Evolutionary conservation across 1,140 invertebrate species (phyloP).

Genomic region (Aleiodes sp.): DNA sequence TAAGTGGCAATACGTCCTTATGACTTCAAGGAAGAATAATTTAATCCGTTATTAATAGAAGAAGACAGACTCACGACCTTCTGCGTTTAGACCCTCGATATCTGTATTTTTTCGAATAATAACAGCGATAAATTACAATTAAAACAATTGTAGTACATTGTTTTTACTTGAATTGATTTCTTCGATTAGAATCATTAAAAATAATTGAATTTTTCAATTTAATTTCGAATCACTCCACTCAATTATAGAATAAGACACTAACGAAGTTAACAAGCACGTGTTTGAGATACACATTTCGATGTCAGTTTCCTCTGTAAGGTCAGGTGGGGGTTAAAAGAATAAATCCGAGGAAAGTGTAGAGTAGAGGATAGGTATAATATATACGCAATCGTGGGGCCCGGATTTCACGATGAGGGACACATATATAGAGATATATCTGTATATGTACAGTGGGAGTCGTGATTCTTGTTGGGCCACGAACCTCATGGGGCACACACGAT

Average conservation of each 20-base stretch:
- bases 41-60: no score
- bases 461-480: slow-evolving; percentile 10
- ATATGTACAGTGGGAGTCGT: not conserved
- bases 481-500: slow-evolving; percentile 17
- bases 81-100: no score
- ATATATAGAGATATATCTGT: not conserved
- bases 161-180: no score
- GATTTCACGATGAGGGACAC: not conserved
- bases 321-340: not conserved
- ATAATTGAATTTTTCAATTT: slow-evolving; percentile 8
- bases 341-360: not conserved
- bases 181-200: no score
- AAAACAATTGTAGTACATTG: no score
- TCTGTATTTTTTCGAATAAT: no score
- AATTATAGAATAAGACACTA: slow-evolving; percentile 6
- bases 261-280: slow-evolving; percentile 32
- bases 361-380: not conserved
- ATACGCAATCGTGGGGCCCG: not conserved
- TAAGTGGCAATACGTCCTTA: no score
- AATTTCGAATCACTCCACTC: not conserved
- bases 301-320: not conserved
- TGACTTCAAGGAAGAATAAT: no score
- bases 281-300: slow-evolving; percentile 14
- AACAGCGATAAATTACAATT: no score
- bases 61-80: no score